Conservation (phyloP, 2,888 invertebrate genomes). For the Petrolisthes cinctipes region DNA sequence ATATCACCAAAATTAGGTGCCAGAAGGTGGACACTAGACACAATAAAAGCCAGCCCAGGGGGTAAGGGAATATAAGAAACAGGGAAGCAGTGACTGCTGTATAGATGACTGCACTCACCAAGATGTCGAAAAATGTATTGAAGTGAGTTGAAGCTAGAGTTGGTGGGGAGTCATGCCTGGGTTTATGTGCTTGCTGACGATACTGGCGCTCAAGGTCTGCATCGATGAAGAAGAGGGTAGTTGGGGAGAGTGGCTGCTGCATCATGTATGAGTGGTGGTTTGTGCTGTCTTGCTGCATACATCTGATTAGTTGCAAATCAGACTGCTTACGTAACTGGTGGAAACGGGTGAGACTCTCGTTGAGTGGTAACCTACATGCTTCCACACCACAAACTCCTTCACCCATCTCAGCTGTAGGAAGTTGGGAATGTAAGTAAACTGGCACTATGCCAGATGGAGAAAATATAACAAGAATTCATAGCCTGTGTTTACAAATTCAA, state of each 20-base stretch:
- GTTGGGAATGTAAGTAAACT: too few species aligned
- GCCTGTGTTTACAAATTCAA: too few species aligned
- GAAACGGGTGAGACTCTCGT: conserved; percentile 66
- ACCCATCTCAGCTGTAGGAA: conserved; percentile 67
- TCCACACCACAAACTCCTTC: conserved; percentile 36
- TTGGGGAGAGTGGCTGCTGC: conserved; percentile 83
- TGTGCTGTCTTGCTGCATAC: conserved; percentile 84
- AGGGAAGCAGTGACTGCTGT: conserved; percentile 68
- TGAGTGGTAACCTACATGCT: conserved; percentile 52
- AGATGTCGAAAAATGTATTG: conserved; percentile 88
- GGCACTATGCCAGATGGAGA: too few species aligned
- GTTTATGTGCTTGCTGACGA: conserved; percentile 83
- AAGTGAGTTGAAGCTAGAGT: conserved; percentile 85
- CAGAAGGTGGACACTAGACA: conserved; percentile 71
- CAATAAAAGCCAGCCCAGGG: conserved; percentile 69
- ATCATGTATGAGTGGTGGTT: conserved; percentile 87
- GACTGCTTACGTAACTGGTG: conserved; percentile 72
- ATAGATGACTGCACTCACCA: conserved; percentile 82
- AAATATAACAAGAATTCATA: too few species aligned
- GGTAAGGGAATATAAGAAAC: conserved; percentile 69
- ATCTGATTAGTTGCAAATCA: conserved; percentile 85
- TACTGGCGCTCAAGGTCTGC: conserved; percentile 85
- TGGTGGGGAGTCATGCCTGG: conserved; percentile 77
- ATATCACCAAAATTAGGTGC: conserved; percentile 69
- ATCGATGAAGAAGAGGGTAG: conserved; percentile 82